Evolutionary conservation across 2,888 invertebrate genomes (phyloP).

Genomic region (Helobdella robusta): DNA sequence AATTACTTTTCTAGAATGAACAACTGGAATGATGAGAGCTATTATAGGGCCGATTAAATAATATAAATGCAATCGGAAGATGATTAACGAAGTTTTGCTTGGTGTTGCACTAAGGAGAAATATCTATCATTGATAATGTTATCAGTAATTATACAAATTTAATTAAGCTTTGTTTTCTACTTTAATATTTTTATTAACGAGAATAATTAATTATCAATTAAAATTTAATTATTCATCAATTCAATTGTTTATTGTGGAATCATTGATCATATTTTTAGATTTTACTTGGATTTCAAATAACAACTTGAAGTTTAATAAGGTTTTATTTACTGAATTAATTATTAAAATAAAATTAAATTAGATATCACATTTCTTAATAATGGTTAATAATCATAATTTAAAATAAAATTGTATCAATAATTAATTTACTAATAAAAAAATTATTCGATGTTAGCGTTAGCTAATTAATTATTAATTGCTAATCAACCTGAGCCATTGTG

Average conservation of each 20-base stretch:
- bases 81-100: constrained; percentile 66
- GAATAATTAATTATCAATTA: too few species aligned
- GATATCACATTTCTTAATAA: background rate
- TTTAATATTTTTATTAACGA: too few species aligned
- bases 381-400: too few species aligned
- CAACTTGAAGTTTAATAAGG: too few species aligned
- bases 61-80: constrained; percentile 84
- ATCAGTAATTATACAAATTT: too few species aligned
- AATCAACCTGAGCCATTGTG: constrained; percentile 56
- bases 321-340: too few species aligned
- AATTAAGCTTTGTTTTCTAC: too few species aligned
- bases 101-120: constrained; percentile 78
- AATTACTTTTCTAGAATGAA: constrained; percentile 75
- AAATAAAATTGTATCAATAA: background rate
- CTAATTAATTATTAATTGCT: background rate
- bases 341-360: too few species aligned
- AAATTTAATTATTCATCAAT: background rate
- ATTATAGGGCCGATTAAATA: constrained; percentile 84
- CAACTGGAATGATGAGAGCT: constrained; percentile 85
- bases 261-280: background rate
- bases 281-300: too few species aligned
- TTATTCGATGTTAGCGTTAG: background rate
- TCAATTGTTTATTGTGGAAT: background rate
- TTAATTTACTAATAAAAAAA: background rate
- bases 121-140: constrained; percentile 60